A percentile compares a stretch with the other conserved stretches of the same genome.
Evolutionary conservation across 2,888 invertebrate species (phyloP).

Genomic region (Patella caerulea): DNA sequence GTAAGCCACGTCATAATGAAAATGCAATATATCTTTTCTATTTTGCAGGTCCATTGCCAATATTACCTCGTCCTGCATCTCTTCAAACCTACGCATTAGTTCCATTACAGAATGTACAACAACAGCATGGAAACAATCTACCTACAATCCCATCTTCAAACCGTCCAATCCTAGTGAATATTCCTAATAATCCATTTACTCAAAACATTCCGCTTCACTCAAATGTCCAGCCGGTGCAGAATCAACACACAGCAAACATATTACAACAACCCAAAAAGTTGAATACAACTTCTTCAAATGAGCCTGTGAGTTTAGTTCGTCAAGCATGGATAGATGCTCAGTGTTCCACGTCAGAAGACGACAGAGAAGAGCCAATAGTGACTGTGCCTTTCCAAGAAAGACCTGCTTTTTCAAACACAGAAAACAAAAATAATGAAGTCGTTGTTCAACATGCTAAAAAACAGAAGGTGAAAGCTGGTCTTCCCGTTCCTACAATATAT

Average conservation of each 20-base stretch:
- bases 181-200: conserved; percentile 7
- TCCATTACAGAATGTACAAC: conserved; percentile 45
- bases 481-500: conserved; percentile 54
- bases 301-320: conserved; percentile 9
- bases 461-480: conserved; percentile 36
- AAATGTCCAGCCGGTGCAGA: not conserved
- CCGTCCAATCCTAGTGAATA: conserved; percentile 9
- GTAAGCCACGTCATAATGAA: not conserved
- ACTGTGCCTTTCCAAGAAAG: conserved; percentile 28
- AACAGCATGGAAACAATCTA: conserved; percentile 21
- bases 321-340: conserved; percentile 49
- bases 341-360: conserved; percentile 29
- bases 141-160: not conserved
- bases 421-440: not conserved
- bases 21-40: not conserved
- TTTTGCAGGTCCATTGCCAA: conserved; percentile 50
- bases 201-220: not conserved
- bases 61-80: conserved; percentile 52
- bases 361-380: conserved; percentile 36
- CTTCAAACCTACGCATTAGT: conserved; percentile 52
- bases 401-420: not conserved
- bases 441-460: conserved; percentile 22
- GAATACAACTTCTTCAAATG: not conserved
- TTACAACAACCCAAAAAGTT: not conserved
- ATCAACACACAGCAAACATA: not conserved